A percentile compares a stretch with the other conserved stretches of the same genome.
Evolutionary conservation across 2,888 invertebrate species (phyloP).

Genomic region (Notodonta dromedarius): DNA sequence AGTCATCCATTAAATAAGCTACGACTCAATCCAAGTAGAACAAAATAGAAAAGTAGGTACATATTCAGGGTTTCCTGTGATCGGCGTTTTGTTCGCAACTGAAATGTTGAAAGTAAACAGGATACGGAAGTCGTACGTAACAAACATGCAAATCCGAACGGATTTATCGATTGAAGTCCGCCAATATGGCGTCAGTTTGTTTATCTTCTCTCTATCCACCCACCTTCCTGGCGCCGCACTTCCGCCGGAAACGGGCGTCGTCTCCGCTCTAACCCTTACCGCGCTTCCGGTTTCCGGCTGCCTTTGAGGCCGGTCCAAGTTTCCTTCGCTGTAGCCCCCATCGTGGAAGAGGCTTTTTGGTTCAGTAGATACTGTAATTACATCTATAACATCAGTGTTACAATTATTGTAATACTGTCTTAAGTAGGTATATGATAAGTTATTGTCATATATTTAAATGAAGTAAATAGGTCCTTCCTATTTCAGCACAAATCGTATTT

Average conservation of each 20-base stretch:
- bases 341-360: conserved; percentile 55
- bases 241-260: conserved; percentile 81
- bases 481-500: no score
- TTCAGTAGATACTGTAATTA: conserved; percentile 43
- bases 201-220: conserved; percentile 71
- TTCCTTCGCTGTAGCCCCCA: conserved; percentile 61
- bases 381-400: conserved; percentile 10
- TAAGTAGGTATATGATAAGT: no score
- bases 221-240: conserved; percentile 81
- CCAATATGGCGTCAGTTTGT: conserved; percentile 80
- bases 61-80: background rate
- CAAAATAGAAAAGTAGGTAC: no score
- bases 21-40: background rate
- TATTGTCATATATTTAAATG: no score
- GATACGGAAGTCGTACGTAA: conserved; percentile 76
- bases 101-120: conserved; percentile 65
- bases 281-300: conserved; percentile 80
- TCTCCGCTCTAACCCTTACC: conserved; percentile 83
- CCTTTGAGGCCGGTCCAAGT: conserved; percentile 73
- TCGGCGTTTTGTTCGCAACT: conserved; percentile 2
- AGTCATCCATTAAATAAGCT: no score
- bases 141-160: conserved; percentile 77
- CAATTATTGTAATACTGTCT: conserved; percentile 6
- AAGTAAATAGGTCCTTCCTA: no score
- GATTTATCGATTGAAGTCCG: conserved; percentile 78